Evolutionary conservation across 2,888 invertebrate genomes (phyloP).

Genomic region (Liodrosophila aerea): DNA sequence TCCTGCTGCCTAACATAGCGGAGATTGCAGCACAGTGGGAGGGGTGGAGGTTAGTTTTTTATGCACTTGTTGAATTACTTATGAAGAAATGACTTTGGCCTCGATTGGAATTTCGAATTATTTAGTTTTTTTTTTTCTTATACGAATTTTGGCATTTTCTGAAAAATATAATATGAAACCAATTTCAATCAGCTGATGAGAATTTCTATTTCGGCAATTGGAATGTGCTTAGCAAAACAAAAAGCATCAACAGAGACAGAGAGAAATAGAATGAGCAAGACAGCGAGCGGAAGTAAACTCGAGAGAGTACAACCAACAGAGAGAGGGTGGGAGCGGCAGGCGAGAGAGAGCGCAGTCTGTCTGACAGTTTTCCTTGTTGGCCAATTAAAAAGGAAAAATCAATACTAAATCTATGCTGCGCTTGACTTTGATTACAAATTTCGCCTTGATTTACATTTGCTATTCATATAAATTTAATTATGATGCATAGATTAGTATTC

Average conservation of each 20-base stretch:
- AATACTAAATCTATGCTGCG: conserved; percentile 52
- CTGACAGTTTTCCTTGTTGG: conserved; percentile 49
- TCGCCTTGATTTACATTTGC: not conserved
- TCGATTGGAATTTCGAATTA: conserved; percentile 13
- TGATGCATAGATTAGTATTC: not conserved
- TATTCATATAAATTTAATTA: not conserved
- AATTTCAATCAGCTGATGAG: conserved; percentile 26
- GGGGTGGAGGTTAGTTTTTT: conserved; percentile 28
- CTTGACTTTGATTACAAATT: conserved; percentile 19
- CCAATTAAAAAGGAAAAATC: conserved; percentile 68
- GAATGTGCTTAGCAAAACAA: conserved; percentile 64
- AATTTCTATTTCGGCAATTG: conserved; percentile 22
- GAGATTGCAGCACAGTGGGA: conserved; percentile 38
- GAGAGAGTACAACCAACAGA: conserved; percentile 1
- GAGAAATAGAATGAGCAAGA: conserved; percentile 5
- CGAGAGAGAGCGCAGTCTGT: conserved; percentile 23
- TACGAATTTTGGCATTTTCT: conserved; percentile 25
- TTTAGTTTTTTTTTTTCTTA: conserved; percentile 16
- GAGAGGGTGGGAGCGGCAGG: conserved; percentile 7
- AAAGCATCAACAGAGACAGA: conserved; percentile 21
- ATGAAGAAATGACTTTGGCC: conserved; percentile 9
- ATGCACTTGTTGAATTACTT: conserved; percentile 33
- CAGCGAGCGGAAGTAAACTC: conserved; percentile 13
- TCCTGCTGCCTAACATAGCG: conserved; percentile 79
- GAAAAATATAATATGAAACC: conserved; percentile 19